phyloP scores from a whole-genome alignment of 2,888 invertebrate species.

The Eupithecia inturbata region DNA sequence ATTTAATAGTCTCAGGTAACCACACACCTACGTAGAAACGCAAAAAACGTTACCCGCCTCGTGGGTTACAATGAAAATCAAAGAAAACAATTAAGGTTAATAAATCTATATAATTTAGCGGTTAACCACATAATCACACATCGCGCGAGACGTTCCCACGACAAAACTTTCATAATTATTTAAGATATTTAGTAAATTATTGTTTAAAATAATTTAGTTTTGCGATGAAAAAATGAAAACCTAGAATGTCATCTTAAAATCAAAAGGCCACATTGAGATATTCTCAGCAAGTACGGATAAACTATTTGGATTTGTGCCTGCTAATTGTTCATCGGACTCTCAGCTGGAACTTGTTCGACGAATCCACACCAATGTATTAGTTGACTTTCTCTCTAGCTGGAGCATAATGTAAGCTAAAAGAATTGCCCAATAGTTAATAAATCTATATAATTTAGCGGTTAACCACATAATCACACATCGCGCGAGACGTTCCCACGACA shows the following conservation, averaged over 20 bases:
- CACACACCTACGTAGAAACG: not conserved
- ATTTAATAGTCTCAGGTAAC: not conserved
- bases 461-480: conserved; percentile 16
- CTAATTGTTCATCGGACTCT: no score
- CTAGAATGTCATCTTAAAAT: not conserved
- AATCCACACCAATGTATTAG: no score
- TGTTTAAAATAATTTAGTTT: not conserved
- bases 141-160: conserved; percentile 8
- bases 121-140: conserved; percentile 15
- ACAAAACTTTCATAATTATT: conserved; percentile 25
- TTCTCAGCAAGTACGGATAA: not conserved
- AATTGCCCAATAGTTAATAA: not conserved
- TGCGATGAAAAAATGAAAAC: not conserved
- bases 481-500: conserved; percentile 7
- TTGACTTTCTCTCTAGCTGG: no score
- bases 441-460: not conserved
- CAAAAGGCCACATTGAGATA: not conserved
- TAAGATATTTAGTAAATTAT: not conserved
- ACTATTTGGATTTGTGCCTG: no score
- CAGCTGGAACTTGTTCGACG: no score
- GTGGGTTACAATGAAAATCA: not conserved
- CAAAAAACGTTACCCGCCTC: not conserved
- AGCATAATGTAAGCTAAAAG: no score
- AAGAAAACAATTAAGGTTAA: not conserved
- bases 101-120: not conserved